Conservation (phyloP, 2,797 vertebrate species). For the Spea hammondii region DNA sequence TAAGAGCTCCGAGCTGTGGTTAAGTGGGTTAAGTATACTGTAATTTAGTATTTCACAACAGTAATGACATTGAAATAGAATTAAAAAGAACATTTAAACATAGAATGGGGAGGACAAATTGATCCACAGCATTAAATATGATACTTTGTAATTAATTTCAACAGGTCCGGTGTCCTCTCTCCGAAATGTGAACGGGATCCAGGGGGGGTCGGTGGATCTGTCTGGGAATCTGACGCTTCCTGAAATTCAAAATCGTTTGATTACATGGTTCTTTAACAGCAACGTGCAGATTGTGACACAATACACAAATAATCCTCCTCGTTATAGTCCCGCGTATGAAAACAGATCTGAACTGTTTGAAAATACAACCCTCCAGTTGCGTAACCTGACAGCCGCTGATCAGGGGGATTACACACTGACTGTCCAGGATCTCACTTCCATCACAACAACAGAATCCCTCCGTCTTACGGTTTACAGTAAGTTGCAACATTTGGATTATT, state of each 20-base stretch:
- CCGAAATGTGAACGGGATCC: no score
- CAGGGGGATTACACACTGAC: not conserved
- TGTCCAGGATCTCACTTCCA: not conserved
- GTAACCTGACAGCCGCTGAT: not conserved
- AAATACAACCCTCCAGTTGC: slow-evolving; percentile 7
- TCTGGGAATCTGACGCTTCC: not conserved
- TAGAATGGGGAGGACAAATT: no score
- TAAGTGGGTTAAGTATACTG: no score
- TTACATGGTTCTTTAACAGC: not conserved
- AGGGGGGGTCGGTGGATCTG: no score
- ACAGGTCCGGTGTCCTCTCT: no score
- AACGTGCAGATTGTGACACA: not conserved
- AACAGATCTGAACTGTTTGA: not conserved
- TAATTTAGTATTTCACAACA: no score
- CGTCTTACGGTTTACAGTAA: slow-evolving; percentile 3
- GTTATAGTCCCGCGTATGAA: not conserved
- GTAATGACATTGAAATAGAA: no score
- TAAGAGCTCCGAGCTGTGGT: no score
- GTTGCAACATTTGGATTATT: not conserved
- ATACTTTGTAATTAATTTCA: no score
- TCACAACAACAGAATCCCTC: not conserved
- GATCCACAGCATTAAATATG: no score
- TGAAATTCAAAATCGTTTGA: not conserved
- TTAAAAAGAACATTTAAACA: no score
- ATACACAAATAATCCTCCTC: not conserved